phyloP scores from a whole-genome alignment of 2,888 invertebrate species.

The Drosophila neonasuta region DNA sequence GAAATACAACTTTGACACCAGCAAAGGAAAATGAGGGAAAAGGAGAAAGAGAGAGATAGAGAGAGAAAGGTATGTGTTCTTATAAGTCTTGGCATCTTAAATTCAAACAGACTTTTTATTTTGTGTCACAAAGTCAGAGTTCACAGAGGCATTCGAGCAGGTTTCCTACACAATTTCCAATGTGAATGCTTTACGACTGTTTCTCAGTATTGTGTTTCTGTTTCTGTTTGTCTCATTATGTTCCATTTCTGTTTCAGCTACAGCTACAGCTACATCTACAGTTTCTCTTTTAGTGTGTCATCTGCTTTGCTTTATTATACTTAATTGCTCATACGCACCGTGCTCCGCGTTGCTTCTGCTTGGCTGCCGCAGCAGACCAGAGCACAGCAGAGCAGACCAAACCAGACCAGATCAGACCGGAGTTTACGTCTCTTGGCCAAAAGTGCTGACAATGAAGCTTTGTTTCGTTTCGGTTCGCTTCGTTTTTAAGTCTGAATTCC shows the following conservation, averaged over 20 bases:
- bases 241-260: constrained; percentile 3
- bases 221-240: neutral
- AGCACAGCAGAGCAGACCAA: neutral
- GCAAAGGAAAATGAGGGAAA: constrained; percentile 1
- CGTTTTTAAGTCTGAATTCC: constrained; percentile 29
- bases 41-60: neutral
- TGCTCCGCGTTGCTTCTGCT: constrained; percentile 35
- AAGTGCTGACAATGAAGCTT: constrained; percentile 62
- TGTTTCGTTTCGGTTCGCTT: constrained; percentile 23
- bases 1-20: constrained; percentile 25
- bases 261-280: constrained; percentile 1
- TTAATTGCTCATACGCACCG: constrained; percentile 70
- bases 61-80: neutral
- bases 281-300: constrained; percentile 37
- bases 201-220: constrained; percentile 8
- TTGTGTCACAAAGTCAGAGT: constrained; percentile 33
- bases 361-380: constrained; percentile 5
- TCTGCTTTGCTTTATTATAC: constrained; percentile 64
- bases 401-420: neutral
- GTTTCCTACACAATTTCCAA: constrained; percentile 58
- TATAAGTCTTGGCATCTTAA: constrained; percentile 8
- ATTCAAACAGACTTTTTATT: constrained; percentile 6
- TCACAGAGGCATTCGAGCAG: constrained; percentile 57
- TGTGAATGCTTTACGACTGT: constrained; percentile 26
- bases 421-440: constrained; percentile 21